A percentile compares a stretch with the other conserved stretches of the same genome.
Evolutionary conservation across 2,888 invertebrate genomes (phyloP).

Genomic region (Laothoe populi): DNA sequence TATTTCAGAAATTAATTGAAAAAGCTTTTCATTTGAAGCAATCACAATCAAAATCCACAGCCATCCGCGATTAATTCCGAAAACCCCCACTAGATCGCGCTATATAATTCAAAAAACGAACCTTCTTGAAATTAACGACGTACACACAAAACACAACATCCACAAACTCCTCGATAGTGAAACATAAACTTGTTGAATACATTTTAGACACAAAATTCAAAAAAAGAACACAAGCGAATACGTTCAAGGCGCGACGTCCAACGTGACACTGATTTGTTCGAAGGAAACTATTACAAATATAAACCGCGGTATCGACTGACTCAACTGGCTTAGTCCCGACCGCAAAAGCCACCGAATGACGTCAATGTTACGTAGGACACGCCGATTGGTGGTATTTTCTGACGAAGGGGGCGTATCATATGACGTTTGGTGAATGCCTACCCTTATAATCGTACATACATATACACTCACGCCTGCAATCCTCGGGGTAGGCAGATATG

Average conservation of each 20-base stretch:
- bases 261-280: slow-evolving; percentile 25
- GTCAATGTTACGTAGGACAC: slow-evolving; percentile 35
- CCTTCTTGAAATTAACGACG: slow-evolving; percentile 57
- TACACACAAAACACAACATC: slow-evolving; percentile 78
- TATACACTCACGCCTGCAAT: too few species aligned
- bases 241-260: slow-evolving; percentile 28
- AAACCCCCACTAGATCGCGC: neutral
- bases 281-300: slow-evolving; percentile 38
- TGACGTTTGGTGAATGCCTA: slow-evolving; percentile 25
- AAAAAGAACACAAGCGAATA: slow-evolving; percentile 30
- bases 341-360: slow-evolving; percentile 37
- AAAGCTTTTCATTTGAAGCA: neutral
- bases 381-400: slow-evolving; percentile 35
- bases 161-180: slow-evolving; percentile 72
- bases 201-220: slow-evolving; percentile 47
- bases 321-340: slow-evolving; percentile 36
- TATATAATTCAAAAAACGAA: slow-evolving; percentile 39
- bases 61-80: neutral
- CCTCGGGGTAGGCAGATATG: too few species aligned
- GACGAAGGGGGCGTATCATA: slow-evolving; percentile 2
- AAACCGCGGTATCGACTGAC: slow-evolving; percentile 38
- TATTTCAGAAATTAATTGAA: too few species aligned
- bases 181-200: slow-evolving; percentile 68
- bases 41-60: neutral
- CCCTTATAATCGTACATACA: neutral